phyloP scores from a whole-genome alignment of 2,113 vertebrate genomes.

The Phalacrocorax aristotelis region DNA sequence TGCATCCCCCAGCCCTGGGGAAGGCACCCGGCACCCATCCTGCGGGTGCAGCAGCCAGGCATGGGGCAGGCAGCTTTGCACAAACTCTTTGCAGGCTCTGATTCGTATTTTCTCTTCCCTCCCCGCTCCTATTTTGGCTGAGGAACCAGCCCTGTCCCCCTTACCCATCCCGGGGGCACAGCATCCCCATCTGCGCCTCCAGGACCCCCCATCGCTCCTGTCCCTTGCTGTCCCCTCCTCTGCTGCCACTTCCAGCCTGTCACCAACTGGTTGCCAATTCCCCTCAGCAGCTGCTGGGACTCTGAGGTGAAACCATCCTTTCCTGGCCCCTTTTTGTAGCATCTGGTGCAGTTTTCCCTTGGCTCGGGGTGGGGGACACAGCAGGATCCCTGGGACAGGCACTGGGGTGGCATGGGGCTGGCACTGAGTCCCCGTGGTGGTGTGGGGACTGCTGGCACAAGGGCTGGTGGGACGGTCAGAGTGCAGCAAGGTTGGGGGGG shows the following conservation, averaged over 20 bases:
- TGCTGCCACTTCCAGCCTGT: neutral
- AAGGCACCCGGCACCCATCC: neutral
- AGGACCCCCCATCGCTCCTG: neutral
- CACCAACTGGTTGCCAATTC: neutral
- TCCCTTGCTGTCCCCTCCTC: neutral
- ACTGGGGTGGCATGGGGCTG: neutral
- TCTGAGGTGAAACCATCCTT: fast-evolving
- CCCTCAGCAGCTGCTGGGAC: neutral
- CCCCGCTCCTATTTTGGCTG: neutral
- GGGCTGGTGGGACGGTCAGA: neutral
- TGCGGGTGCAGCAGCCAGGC: fast-evolving
- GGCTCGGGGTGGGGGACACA: fast-evolving
- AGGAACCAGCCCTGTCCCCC: neutral
- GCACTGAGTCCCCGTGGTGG: fast-evolving
- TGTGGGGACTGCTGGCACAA: fast-evolving
- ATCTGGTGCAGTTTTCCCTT: neutral
- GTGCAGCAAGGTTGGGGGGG: neutral
- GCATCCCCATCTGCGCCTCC: neutral
- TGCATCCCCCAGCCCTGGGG: fast-evolving
- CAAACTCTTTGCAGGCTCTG: neutral
- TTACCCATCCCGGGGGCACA: neutral
- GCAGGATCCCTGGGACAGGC: neutral
- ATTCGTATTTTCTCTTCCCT: neutral
- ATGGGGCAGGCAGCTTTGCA: neutral
- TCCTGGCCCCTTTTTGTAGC: neutral